Base-by-base conservation (phyloP, 2,797 vertebrate genomes). In the Percopsis omiscomaycus region DNA sequence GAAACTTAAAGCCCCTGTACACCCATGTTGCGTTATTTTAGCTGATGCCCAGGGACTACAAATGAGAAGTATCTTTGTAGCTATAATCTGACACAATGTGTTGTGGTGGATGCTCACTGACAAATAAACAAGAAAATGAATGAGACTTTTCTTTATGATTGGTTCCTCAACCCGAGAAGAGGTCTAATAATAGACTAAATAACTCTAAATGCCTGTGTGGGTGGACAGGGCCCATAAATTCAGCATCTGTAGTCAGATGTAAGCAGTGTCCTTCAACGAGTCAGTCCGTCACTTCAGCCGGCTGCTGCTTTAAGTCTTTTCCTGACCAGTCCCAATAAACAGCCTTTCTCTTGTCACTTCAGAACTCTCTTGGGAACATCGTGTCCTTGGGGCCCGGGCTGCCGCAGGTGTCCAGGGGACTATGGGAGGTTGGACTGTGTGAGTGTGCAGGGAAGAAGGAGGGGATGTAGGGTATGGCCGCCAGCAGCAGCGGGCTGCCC, bases 381-480 rank as follows among this genome's bases (percentile, higher is more conserved):
- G 14, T 27, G 55, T 68, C 74, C 3, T 1, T 56, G 59, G 3
- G 3, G 0, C 62, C 81, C 0, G 88, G 87, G 65, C 82, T 89
- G 69, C 3, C 11, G 2, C 58, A 52, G 22, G 76, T 69, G 0
- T 28, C 77, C 1, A 68, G 50, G 1, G 80, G 69, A 66, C 44
- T 42, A 75, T 85, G 80, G 63, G 73, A 64, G 8, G 71, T 73
- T 0, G 82, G 75, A 67, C 83, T 86, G 73, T 88, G 79, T 0
- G 69, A 1, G 66, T 82, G 80, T 37, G 51, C 37, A 0, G 92
- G 92, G 69, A 93, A 92, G 82, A 93, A 91, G 0, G 89, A 84
- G 2, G 92, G 91, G 30, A 93, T 91, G 87, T 91, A 91, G 11
- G 91, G 92, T 4, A 92, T 88, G 57, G 86, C 68, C 0, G 84